Evolutionary conservation across 2,113 vertebrate genomes (phyloP).

Genomic region (Vidua macroura): DNA sequence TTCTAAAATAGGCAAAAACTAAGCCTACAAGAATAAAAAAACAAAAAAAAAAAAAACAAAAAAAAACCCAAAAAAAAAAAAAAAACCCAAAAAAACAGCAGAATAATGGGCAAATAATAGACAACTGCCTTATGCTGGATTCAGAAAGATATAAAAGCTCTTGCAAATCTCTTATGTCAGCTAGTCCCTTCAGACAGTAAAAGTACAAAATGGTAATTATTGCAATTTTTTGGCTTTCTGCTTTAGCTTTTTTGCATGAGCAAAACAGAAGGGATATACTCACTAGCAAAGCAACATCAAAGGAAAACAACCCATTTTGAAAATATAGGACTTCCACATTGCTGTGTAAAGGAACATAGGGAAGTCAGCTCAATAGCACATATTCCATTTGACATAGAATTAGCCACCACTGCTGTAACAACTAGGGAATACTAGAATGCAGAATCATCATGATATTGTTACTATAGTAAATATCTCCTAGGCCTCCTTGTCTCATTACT

Average conservation of each 20-base stretch:
- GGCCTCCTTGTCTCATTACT: neutral
- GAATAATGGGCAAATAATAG: neutral
- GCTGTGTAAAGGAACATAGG: neutral
- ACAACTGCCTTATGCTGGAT: neutral
- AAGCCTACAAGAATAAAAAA: neutral
- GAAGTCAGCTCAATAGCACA: neutral
- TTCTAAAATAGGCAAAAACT: neutral
- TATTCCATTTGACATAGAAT: neutral
- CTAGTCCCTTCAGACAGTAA: neutral
- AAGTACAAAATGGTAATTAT: slow-evolving; percentile 8
- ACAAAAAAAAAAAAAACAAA: too few relatives aligned
- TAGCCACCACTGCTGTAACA: neutral
- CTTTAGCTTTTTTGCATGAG: neutral
- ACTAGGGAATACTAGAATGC: neutral
- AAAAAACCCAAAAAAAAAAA: too few relatives aligned
- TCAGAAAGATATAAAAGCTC: neutral
- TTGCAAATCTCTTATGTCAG: neutral
- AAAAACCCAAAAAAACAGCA: neutral
- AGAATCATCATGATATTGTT: neutral
- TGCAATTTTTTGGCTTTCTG: neutral
- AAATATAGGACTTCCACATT: slow-evolving; percentile 15
- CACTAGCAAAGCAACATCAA: slow-evolving; percentile 1
- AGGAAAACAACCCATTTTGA: neutral
- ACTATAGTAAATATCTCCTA: neutral
- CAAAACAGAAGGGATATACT: neutral